Evolutionary conservation across 2,113 vertebrate species (phyloP), one percentile per base, ranked within the genome.

Genomic region (Poeciliopsis occidentalis): DNA sequence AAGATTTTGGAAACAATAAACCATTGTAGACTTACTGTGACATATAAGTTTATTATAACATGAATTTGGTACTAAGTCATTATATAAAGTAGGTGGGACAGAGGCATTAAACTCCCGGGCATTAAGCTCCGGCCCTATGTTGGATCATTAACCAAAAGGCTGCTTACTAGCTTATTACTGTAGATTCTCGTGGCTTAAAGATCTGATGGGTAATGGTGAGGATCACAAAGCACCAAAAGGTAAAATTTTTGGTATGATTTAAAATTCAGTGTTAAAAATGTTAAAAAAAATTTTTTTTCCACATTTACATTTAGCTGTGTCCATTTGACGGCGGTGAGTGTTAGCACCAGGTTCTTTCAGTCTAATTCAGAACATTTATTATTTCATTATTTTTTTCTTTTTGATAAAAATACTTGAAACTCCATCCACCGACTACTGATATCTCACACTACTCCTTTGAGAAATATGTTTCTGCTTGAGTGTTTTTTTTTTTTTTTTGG

Each of bases 371-470:
- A 30, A 30, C n/a, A 64, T 32, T 27, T 15, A 19, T 61, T 64
- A 30, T 26, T 57, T 4, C 17, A 64, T 26, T 74, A 57, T 64
- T 54, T 72, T 41, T 75, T 8, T 57, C 7, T 67, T 22, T 54
- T 64, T 79, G 61, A 83, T 67, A 17, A 65, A 41, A 63, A 31
- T 77, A 30, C 69, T 29, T 68, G 37, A 67, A 31, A 68, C 57
- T 54, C 66, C 71, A 75, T 54, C 34, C 30, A 63, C 61, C 62
- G 64, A 69, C 64, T 64, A 31, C 76, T 73, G 68, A 81, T 75
- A 84, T 82, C 78, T 63, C 31, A 44, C 73, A 44, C 61, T 47
- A 66, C 31, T 67, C 73, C 81, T 80, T 75, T 73, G 68, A 80
- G 80, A 85, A 80, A 78, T 68, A 71, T 71, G 26, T 74, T 75